A percentile compares a stretch with the other conserved stretches of the same genome.
Evolutionary conservation across 2,113 vertebrate species (phyloP).

Genomic region (Alligator sinensis): DNA sequence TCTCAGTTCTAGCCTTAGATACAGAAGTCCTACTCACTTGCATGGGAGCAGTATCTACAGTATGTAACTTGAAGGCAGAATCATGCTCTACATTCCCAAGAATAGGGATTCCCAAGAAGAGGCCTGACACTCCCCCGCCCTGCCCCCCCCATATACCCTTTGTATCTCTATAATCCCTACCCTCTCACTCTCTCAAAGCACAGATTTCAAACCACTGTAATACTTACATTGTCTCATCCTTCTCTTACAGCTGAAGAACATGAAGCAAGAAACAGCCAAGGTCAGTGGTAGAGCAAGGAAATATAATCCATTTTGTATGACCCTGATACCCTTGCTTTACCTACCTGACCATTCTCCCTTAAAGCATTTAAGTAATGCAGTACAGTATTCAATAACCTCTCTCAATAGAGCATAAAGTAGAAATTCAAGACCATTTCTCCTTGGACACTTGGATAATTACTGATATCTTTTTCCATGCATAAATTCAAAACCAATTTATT

Average conservation of each 20-base stretch:
- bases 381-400: background rate
- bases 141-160: background rate
- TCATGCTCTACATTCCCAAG: background rate
- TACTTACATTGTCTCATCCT: too few relatives aligned
- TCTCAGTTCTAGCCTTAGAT: background rate
- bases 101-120: background rate
- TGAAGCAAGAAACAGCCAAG: background rate
- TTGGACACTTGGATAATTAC: background rate
- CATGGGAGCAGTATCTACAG: background rate
- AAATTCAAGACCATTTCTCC: background rate
- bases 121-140: background rate
- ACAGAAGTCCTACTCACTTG: background rate
- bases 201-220: background rate
- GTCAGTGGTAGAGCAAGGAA: background rate
- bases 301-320: background rate
- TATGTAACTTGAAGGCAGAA: background rate
- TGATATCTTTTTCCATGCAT: background rate
- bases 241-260: background rate
- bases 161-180: rapidly evolving
- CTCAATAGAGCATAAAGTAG: conserved; percentile 13
- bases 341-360: background rate
- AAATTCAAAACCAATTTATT: background rate
- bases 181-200: background rate
- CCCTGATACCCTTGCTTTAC: background rate
- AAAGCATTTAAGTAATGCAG: background rate